Evolutionary conservation across 2,888 invertebrate species (phyloP).

Genomic region (Aphidius colemani): DNA sequence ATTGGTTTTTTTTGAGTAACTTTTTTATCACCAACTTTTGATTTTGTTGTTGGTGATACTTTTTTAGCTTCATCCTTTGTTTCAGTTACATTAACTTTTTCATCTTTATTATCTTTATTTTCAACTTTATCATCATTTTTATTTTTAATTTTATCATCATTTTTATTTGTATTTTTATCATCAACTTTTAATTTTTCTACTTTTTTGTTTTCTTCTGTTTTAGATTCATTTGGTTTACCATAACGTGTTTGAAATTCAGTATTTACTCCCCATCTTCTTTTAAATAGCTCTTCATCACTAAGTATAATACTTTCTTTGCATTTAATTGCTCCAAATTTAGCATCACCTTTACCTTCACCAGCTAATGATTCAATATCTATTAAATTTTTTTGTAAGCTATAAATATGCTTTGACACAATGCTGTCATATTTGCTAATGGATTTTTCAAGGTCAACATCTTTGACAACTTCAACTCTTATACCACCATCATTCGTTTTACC

Average conservation of each 20-base stretch:
- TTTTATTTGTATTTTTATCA: not conserved
- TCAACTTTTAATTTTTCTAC: slow-evolving; percentile 17
- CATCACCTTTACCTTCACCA: slow-evolving; percentile 44
- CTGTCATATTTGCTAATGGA: slow-evolving; percentile 51
- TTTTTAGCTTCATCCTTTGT: slow-evolving; percentile 30
- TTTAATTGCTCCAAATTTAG: slow-evolving; percentile 49
- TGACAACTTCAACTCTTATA: slow-evolving; percentile 55
- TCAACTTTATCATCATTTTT: slow-evolving; percentile 2
- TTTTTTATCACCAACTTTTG: slow-evolving; percentile 33
- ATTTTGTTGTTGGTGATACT: slow-evolving; percentile 28
- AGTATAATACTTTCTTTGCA: slow-evolving; percentile 37
- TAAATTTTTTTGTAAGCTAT: slow-evolving; percentile 57
- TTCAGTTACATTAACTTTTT: slow-evolving; percentile 13
- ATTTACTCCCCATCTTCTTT: slow-evolving; percentile 40
- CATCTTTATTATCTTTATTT: slow-evolving; percentile 1
- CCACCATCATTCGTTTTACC: slow-evolving; percentile 49
- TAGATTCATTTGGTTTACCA: slow-evolving; percentile 18
- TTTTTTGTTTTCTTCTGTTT: slow-evolving; percentile 22
- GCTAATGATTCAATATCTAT: slow-evolving; percentile 47
- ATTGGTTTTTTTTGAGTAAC: slow-evolving; percentile 40
- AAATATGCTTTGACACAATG: slow-evolving; percentile 58
- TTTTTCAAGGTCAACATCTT: slow-evolving; percentile 45
- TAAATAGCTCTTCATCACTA: slow-evolving; percentile 40
- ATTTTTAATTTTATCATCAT: slow-evolving; percentile 18
- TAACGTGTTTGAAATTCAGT: slow-evolving; percentile 8